Base-by-base conservation (phyloP, 1,140 invertebrate species). In the Zeugodacus cucurbitae region DNA sequence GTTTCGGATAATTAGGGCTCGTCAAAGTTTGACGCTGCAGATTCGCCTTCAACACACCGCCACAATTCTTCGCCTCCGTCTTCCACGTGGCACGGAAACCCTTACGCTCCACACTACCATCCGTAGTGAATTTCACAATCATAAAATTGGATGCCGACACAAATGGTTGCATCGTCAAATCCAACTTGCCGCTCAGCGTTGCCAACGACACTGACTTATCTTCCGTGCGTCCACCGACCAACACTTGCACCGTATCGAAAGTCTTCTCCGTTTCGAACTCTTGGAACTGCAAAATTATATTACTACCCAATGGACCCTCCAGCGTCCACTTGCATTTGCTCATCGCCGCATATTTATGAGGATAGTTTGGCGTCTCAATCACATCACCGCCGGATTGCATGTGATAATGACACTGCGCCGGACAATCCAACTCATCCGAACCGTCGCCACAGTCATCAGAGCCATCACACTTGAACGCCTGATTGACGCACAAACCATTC, bases 261-360 rank as follows among this genome's bases (percentile, higher is more conserved):
- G 97, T 97, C 93, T 98, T 97, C 94, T 99, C 98, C 6, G 98
- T 99, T 92, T 98, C 98, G 94, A 99, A 99, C 94, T 98, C 97
- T 95, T 98, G 98, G 94, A 99, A 98, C 96, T 99, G 95, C 87
- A 99, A 94, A 54, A 98, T 95, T 89, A 99, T 98, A 90, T 98
- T 98, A 93, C 98, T 97, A 62, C 98, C 98, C 94, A 99, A 96
- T 6, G 98, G 98, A 41, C 98, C 98, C 94, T 99, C 98, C 74
- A 99, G 94, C 1, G 98, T 99, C 98, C 98, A 99, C 94, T 98
- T 98, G 93, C 98, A 99, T 91, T 99, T 98, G 87, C 96, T 96
- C 86, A 98, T 95, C 3, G 98, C 95, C 87, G 96, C 95, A 93
- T 99, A 99, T 91, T 98, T 98, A 90, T 98, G 97, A 2, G 98